A percentile compares a stretch with the other conserved stretches of the same genome.
phyloP scores from a whole-genome alignment of 2,888 invertebrate genomes.

The Melanostoma mellinum region DNA sequence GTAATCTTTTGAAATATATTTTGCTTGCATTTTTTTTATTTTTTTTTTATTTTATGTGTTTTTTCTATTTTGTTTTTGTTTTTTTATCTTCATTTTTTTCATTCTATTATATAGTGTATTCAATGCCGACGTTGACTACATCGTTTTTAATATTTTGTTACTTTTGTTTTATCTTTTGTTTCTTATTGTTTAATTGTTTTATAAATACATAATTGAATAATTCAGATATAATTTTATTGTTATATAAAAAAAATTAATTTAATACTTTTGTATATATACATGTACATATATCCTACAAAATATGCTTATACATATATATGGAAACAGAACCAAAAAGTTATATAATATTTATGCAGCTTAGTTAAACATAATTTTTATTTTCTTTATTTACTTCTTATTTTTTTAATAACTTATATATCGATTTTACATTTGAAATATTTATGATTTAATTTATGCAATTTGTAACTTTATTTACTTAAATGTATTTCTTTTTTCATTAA shows the following conservation, averaged over 20 bases:
- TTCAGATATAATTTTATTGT: constrained; percentile 77
- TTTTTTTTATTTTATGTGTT: constrained; percentile 23
- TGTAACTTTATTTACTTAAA: constrained; percentile 35
- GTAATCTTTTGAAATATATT: constrained; percentile 65
- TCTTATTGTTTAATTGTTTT: constrained; percentile 55
- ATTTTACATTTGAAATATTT: constrained; percentile 20
- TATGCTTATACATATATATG: constrained; percentile 47
- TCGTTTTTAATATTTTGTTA: constrained; percentile 50
- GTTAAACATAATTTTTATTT: constrained; percentile 70
- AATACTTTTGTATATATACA: constrained; percentile 73
- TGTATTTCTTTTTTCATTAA: constrained; percentile 48
- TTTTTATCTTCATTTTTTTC: constrained; percentile 59
- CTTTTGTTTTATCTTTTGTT: constrained; percentile 34
- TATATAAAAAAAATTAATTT: constrained; percentile 75
- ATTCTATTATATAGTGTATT: constrained; percentile 68
- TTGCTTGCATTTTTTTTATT: constrained; percentile 53
- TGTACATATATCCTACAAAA: constrained; percentile 60
- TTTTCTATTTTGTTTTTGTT: constrained; percentile 19
- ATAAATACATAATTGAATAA: constrained; percentile 74
- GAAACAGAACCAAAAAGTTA: constrained; percentile 35
- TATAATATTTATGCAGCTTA: constrained; percentile 44
- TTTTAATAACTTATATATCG: constrained; percentile 32
- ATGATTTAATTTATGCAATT: constrained; percentile 30
- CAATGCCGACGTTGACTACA: constrained; percentile 68
- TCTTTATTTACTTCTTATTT: constrained; percentile 57